phyloP scores from a whole-genome alignment of 2,797 vertebrate species.

The Spinus pinus region DNA sequence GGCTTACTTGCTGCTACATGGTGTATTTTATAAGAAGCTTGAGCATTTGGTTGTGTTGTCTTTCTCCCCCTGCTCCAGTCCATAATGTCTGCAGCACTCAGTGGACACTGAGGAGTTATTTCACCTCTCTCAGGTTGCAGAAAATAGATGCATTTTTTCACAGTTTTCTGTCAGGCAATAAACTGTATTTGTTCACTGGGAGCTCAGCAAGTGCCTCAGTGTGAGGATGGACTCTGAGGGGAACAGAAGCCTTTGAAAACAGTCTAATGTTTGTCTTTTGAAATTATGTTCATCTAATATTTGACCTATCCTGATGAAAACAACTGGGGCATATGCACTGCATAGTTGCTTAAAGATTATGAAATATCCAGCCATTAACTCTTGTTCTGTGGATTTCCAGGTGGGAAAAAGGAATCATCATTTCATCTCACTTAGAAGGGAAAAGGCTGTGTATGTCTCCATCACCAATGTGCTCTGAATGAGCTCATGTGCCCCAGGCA shows the following conservation, averaged over 20 bases:
- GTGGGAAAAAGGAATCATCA: background rate
- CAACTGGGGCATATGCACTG: background rate
- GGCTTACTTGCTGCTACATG: background rate
- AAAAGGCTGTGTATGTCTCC: background rate
- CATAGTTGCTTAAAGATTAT: background rate
- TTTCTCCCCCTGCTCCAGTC: background rate
- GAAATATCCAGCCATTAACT: background rate
- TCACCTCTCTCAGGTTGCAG: background rate
- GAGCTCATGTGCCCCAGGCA: background rate
- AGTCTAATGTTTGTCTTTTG: background rate
- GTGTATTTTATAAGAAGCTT: background rate
- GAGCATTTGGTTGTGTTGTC: background rate
- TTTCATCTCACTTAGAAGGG: background rate
- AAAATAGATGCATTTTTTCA: background rate
- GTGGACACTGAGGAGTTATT: background rate
- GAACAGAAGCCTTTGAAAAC: background rate
- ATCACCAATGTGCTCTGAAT: background rate
- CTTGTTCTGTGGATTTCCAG: background rate
- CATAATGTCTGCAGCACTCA: background rate
- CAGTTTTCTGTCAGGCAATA: background rate
- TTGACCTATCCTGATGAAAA: background rate
- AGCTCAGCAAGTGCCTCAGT: background rate
- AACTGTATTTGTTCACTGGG: background rate
- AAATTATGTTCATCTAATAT: background rate
- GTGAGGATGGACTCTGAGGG: background rate